Evolutionary conservation across 2,113 vertebrate species (phyloP).

Genomic region (Cettia cetti): DNA sequence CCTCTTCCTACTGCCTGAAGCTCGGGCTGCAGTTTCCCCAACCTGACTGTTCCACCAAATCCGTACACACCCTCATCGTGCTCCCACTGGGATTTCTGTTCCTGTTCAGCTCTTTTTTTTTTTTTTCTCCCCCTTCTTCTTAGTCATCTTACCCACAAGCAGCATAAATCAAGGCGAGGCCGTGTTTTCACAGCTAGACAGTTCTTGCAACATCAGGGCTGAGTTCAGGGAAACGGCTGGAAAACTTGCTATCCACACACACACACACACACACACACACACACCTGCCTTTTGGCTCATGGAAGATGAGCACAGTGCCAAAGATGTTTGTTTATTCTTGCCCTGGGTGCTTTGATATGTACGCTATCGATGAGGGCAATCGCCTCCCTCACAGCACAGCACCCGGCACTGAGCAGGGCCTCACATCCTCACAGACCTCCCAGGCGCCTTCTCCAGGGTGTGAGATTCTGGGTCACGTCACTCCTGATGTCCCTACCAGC

Average conservation of each 20-base stretch:
- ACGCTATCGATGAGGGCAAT: neutral
- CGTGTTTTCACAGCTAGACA: conserved; percentile 52
- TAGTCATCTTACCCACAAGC: conserved; percentile 56
- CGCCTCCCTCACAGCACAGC: neutral
- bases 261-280: neutral
- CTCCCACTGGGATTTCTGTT: conserved; percentile 44
- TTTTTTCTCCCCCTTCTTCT: neutral
- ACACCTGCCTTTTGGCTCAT: conserved; percentile 54
- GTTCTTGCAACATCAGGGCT: conserved; percentile 52
- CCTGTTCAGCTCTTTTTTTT: neutral
- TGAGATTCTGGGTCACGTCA: neutral
- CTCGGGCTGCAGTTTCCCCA: conserved; percentile 7
- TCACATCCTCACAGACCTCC: neutral
- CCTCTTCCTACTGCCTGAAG: conserved; percentile 23
- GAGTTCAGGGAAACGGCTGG: conserved; percentile 35
- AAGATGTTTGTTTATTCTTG: conserved; percentile 59
- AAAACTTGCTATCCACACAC: neutral
- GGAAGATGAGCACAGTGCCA: neutral
- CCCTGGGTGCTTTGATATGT: conserved; percentile 48
- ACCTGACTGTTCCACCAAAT: conserved; percentile 20
- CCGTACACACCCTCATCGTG: neutral
- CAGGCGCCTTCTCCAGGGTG: fast-evolving
- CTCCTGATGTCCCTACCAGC: neutral
- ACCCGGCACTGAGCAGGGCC: neutral
- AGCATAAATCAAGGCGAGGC: conserved; percentile 59